Percentiles rank a stretch among this genome's conserved stretches.
Conservation (phyloP, 2,797 vertebrate genomes). For the Trichosurus vulpecula region DNA sequence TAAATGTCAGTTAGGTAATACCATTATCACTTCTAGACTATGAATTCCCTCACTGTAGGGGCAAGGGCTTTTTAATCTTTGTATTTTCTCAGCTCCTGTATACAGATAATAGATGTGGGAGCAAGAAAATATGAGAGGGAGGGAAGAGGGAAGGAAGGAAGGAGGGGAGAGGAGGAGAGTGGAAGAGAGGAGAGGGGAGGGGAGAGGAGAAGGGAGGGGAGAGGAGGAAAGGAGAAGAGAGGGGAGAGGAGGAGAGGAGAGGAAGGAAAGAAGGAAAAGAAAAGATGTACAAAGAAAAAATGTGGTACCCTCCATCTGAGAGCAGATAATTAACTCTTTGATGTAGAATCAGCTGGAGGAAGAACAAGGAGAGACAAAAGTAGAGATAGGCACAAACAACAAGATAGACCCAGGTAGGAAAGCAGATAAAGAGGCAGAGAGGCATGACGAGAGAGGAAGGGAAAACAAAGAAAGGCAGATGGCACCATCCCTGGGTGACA, state of each 20-base stretch:
- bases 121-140: background rate
- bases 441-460: background rate
- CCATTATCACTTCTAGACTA: background rate
- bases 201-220: no score
- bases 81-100: background rate
- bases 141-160: no score
- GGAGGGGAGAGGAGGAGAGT: no score
- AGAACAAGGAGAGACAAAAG: background rate
- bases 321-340: background rate
- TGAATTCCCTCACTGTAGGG: background rate
- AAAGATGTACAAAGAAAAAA: no score
- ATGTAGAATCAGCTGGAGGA: background rate
- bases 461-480: background rate
- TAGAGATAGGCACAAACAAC: background rate
- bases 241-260: no score
- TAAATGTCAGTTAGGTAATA: background rate
- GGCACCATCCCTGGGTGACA: background rate
- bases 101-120: background rate
- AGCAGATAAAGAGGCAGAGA: background rate
- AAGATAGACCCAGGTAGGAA: background rate
- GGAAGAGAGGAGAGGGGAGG: no score
- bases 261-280: no score
- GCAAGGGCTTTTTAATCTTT: background rate
- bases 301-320: no score
- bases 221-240: rapidly evolving